phyloP scores from a whole-genome alignment of 2,113 vertebrate genomes.

The Psittacula cyanocephala region DNA sequence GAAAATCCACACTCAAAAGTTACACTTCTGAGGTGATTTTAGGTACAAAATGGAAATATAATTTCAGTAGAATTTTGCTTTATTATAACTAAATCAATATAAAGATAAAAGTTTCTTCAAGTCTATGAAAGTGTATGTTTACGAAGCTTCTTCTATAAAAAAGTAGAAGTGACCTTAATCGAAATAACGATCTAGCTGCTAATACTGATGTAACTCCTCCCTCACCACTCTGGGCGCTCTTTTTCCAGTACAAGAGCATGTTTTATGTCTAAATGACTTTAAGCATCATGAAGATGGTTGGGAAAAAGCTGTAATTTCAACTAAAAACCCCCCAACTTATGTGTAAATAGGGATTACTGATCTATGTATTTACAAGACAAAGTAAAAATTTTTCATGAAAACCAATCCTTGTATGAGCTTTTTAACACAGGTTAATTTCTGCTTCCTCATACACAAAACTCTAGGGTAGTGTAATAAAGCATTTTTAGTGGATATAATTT shows the following conservation, averaged over 20 bases:
- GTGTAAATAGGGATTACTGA: not conserved
- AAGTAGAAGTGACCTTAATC: not conserved
- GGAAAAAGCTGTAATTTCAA: not conserved
- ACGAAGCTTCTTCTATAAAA: not conserved
- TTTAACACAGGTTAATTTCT: not conserved
- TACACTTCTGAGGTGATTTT: not conserved
- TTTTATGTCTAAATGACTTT: not conserved
- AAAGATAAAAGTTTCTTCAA: not conserved
- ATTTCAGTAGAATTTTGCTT: not conserved
- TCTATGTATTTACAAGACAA: not conserved
- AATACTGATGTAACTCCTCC: not conserved
- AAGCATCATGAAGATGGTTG: not conserved
- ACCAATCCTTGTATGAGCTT: not conserved
- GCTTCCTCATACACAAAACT: not conserved
- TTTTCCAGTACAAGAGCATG: not conserved
- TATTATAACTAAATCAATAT: not conserved
- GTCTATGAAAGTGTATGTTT: not conserved
- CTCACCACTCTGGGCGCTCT: not conserved
- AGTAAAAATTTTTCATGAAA: not conserved
- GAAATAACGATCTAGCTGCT: not conserved
- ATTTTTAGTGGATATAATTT: slow-evolving; percentile 2
- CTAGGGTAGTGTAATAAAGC: not conserved
- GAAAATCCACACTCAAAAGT: not conserved
- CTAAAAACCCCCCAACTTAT: not conserved
- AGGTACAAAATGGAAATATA: not conserved